Conservation (phyloP, 2,113 vertebrate genomes). For the Empidonax traillii region DNA sequence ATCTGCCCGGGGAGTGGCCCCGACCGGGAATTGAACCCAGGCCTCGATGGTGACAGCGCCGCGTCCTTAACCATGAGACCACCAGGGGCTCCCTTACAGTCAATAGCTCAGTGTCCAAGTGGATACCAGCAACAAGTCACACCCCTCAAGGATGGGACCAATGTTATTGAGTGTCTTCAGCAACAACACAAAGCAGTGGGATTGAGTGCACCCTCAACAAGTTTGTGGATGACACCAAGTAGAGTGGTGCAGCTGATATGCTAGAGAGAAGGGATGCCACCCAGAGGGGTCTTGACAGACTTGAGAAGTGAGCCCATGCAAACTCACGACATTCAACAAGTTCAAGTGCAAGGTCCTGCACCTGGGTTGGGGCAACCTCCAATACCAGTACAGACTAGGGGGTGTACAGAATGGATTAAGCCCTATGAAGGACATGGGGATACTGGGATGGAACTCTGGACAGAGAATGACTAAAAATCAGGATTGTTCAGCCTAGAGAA, state of each 20-base stretch:
- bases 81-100: neutral
- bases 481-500: neutral
- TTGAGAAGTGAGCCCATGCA: neutral
- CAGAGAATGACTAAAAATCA: neutral
- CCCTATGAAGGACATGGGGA: neutral
- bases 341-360: neutral
- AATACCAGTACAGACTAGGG: neutral
- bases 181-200: neutral
- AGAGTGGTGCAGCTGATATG: neutral
- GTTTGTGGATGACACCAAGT: neutral
- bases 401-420: neutral
- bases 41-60: too few species aligned
- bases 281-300: neutral
- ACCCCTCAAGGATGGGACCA: neutral
- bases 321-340: neutral
- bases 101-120: neutral
- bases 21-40: too few species aligned
- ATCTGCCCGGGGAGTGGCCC: too few species aligned
- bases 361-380: neutral
- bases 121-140: neutral
- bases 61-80: too few species aligned
- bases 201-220: neutral
- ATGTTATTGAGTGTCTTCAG: neutral
- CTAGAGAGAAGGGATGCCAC: neutral
- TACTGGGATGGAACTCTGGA: neutral